Evolutionary conservation across 2,797 vertebrate genomes (phyloP).

Genomic region (Pampus argenteus): DNA sequence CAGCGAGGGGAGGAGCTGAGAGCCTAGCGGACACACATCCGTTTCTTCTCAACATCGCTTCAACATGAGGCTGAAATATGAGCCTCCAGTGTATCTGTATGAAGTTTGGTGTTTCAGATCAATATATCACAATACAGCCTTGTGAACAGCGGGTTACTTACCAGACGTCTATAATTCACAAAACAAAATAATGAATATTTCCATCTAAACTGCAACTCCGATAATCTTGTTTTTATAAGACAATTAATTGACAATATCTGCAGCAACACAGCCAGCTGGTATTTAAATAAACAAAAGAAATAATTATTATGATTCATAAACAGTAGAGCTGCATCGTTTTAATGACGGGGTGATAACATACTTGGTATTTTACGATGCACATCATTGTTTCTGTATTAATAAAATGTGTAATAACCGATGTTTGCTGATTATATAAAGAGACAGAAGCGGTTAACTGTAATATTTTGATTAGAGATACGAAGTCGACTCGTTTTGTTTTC

Average conservation of each 20-base stretch:
- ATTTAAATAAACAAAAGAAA: no score
- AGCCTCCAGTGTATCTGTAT: background rate
- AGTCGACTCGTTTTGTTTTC: background rate
- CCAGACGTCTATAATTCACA: background rate
- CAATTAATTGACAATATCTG: background rate
- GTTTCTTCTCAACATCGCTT: background rate
- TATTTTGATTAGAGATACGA: slow-evolving; percentile 4
- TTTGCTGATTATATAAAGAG: slow-evolving; percentile 1
- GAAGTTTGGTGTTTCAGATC: background rate
- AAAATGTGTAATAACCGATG: slow-evolving; percentile 5
- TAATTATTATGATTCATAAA: no score
- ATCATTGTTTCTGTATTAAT: background rate
- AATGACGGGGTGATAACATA: background rate
- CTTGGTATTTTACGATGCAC: background rate
- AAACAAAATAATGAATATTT: slow-evolving; percentile 16
- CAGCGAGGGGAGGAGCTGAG: slow-evolving; percentile 20
- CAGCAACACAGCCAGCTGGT: background rate
- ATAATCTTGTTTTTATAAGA: background rate
- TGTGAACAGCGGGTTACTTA: background rate
- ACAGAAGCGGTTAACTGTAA: no score
- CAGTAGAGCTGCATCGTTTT: background rate
- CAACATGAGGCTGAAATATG: background rate
- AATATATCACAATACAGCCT: no score
- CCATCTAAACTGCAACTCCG: background rate
- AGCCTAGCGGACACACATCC: no score